Evolutionary conservation across 2,113 vertebrate genomes (phyloP).

Genomic region (Heterotis niloticus): DNA sequence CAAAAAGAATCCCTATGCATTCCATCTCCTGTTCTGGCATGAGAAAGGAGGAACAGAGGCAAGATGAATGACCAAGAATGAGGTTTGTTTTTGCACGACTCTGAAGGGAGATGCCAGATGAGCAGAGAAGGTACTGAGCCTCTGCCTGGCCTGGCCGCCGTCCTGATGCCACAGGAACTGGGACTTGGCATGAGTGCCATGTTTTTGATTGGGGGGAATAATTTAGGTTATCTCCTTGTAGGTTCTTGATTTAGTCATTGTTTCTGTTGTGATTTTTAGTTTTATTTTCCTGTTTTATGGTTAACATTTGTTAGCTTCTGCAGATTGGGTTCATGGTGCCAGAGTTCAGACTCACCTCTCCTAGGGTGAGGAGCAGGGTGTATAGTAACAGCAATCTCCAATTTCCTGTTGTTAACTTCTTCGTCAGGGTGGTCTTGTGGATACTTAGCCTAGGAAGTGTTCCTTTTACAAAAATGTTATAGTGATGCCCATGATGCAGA

Average conservation of each 20-base stretch:
- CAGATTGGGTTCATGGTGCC: not conserved
- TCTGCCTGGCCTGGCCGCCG: not conserved
- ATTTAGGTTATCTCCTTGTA: not conserved
- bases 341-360: not conserved
- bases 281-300: slow-evolving; percentile 4
- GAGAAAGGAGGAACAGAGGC: not conserved
- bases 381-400: slow-evolving; percentile 12
- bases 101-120: slow-evolving; percentile 5
- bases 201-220: not conserved
- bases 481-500: not conserved
- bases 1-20: slow-evolving; percentile 37
- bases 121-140: not conserved
- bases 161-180: slow-evolving; percentile 2
- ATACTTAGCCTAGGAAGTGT: not conserved
- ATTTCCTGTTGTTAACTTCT: slow-evolving; percentile 3
- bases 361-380: not conserved
- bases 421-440: not conserved
- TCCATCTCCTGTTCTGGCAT: slow-evolving; percentile 36
- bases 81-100: not conserved
- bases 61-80: not conserved
- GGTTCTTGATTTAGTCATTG: not conserved
- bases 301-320: slow-evolving; percentile 1
- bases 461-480: not conserved
- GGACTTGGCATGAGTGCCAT: slow-evolving; percentile 12
- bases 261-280: not conserved